Base-by-base conservation (phyloP, 2,797 vertebrate species). In the Enteromius viviparus region DNA sequence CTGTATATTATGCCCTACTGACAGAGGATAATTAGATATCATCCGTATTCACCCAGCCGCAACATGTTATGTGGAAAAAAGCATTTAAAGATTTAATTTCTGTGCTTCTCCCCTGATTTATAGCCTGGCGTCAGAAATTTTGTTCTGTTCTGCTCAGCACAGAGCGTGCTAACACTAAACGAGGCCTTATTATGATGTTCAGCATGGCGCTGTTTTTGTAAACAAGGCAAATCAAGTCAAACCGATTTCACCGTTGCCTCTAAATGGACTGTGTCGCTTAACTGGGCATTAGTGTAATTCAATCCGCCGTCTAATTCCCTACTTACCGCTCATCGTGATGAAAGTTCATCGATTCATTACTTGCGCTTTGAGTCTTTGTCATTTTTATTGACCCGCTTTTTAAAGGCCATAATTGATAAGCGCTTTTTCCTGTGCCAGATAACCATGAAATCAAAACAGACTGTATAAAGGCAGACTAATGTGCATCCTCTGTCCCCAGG, bases 401-500 rank as follows among this genome's bases (percentile, higher is more conserved):
- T 78, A 83, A 83, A 78, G 75, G 82, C 51, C 75, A 83, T 77
- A 83, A 78, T 71, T 78, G 75, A 83, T 78, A 78, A 58, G 64
- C 49, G 40, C 74, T 77, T 58, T 69, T 29, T 45, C 60, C 62
- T 42, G 70, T 10, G 80, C 60, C 26, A 66, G 71, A 82, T 66
- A 65, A 32, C 60, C 71, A n/a, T 76, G 71, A 65, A 76, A 82
- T 76, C 70, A 82, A 64, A 49, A 75, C 70, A 65, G 45, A 64
- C 23, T 60, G 64, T 49, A 75, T 53, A 45, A 72, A 47, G 29
- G 15, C 29, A 6, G 5, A 40, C 37, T 71, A 72, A 58, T 80
- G 58, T n/a, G 8, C 40, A 34, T n/a, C 42, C 55, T 37, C 69
- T 75, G 74, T 80, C 88, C 86, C 80, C 87, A 99, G 98, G 98